A percentile compares a stretch with the other conserved stretches of the same genome.
These are phyloP conservation scores for Otocyon megalotis DNA, from an alignment of 2,113 vertebrate species.

Conservation along the genomic window DNA sequence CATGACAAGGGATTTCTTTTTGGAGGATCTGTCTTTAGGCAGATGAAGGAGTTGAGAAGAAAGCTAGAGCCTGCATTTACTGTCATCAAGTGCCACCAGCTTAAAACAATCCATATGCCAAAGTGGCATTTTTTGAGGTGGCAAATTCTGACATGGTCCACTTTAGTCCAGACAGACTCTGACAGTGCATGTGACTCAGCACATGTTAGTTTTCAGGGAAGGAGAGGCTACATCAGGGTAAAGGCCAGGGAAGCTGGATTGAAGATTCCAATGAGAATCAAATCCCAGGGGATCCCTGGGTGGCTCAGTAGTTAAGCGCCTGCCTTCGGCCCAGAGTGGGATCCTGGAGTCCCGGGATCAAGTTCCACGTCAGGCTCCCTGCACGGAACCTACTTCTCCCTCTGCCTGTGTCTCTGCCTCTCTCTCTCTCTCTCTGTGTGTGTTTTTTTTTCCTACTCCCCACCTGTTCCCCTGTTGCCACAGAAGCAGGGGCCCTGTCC, in stretches of 20 bases:
- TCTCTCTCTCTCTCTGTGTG: no score
- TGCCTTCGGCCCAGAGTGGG: no score
- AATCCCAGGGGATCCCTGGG: no score
- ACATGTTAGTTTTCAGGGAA: not conserved
- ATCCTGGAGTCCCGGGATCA: no score
- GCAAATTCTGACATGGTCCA: not conserved
- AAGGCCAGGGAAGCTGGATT: not conserved
- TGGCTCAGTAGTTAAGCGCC: no score
- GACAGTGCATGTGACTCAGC: not conserved
- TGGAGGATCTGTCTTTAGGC: not conserved
- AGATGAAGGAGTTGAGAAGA: not conserved
- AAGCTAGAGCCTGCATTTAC: not conserved
- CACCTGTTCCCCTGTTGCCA: no score
- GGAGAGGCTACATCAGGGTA: accelerated
- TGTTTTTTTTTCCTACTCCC: no score
- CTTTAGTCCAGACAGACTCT: not conserved
- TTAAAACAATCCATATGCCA: not conserved
- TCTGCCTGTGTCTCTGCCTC: no score
- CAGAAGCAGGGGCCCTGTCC: no score
- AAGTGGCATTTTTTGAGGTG: not conserved
- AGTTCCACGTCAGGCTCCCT: no score
- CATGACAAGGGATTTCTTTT: not conserved
- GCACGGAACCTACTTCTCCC: no score
- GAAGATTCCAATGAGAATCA: not conserved
- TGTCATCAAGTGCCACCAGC: not conserved